Conservation (phyloP, 2,888 invertebrate genomes). For the Stomorhina lunata region DNA sequence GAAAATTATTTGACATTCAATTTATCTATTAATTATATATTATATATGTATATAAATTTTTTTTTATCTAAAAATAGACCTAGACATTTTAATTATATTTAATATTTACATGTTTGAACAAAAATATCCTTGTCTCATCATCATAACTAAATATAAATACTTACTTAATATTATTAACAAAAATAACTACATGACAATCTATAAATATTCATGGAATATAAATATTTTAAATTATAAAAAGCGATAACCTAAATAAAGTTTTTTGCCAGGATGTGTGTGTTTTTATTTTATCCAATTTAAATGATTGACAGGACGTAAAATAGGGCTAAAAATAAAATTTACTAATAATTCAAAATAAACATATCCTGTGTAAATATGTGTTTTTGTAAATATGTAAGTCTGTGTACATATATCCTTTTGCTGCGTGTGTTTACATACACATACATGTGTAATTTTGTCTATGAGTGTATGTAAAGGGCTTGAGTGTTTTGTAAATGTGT, state of each 20-base stretch:
- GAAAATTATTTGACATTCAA: too few relatives aligned
- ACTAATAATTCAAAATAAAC: too few relatives aligned
- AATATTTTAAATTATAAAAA: not conserved
- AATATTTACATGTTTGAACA: not conserved
- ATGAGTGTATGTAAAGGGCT: too few relatives aligned
- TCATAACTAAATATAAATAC: not conserved
- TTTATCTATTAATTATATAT: too few relatives aligned
- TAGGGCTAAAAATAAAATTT: not conserved
- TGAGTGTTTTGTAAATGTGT: not conserved
- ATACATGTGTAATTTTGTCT: too few relatives aligned
- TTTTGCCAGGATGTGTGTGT: not conserved
- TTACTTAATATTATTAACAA: not conserved
- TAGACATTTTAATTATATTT: not conserved
- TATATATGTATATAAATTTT: too few relatives aligned
- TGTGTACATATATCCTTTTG: too few relatives aligned
- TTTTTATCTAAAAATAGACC: constrained; percentile 10
- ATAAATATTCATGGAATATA: not conserved
- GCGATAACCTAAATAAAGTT: not conserved
- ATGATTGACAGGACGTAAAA: constrained; percentile 31
- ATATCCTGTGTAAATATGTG: too few relatives aligned
- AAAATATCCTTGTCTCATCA: not conserved
- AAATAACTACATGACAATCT: not conserved
- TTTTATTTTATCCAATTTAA: constrained; percentile 8
- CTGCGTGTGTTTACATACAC: too few relatives aligned
- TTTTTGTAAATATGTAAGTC: not conserved